Conservation (phyloP, 2,888 invertebrate species). For the Drosophila mercatorum region DNA sequence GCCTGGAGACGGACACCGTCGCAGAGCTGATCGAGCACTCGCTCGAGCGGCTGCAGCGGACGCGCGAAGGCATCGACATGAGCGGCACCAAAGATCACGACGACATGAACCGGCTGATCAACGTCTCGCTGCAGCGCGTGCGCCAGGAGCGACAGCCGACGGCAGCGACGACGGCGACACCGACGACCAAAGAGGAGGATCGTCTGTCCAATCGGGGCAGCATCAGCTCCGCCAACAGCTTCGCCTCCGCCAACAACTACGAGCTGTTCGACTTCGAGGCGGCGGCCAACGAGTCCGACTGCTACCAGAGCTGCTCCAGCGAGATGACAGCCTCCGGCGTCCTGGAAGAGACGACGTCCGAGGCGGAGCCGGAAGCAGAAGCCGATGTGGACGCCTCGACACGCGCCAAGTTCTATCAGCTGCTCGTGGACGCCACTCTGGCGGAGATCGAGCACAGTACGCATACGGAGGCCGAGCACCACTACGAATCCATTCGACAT, state of each 20-base stretch:
- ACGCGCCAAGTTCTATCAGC: conserved; percentile 90
- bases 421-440: conserved; percentile 89
- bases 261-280: conserved; percentile 90
- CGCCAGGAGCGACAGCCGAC: conserved; percentile 81
- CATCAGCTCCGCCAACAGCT: conserved; percentile 86
- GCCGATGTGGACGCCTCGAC: conserved; percentile 87
- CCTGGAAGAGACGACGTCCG: conserved; percentile 85
- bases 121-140: conserved; percentile 83
- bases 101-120: conserved; percentile 84
- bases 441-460: conserved; percentile 89
- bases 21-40: conserved; percentile 89
- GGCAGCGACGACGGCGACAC: background rate
- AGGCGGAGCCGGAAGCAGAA: conserved; percentile 50
- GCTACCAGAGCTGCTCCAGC: conserved; percentile 89
- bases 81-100: conserved; percentile 85
- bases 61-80: conserved; percentile 81
- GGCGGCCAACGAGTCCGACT: conserved; percentile 87
- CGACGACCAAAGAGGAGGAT: conserved; percentile 84
- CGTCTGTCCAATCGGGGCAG: conserved; percentile 86
- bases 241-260: conserved; percentile 89
- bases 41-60: conserved; percentile 86
- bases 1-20: conserved; percentile 87
- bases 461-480: conserved; percentile 87
- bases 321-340: conserved; percentile 87
- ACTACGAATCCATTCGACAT: conserved; percentile 89